A percentile compares a stretch with the other conserved stretches of the same genome.
Evolutionary conservation across 2,888 invertebrate species (phyloP).

Genomic region (Heliconius aoede): DNA sequence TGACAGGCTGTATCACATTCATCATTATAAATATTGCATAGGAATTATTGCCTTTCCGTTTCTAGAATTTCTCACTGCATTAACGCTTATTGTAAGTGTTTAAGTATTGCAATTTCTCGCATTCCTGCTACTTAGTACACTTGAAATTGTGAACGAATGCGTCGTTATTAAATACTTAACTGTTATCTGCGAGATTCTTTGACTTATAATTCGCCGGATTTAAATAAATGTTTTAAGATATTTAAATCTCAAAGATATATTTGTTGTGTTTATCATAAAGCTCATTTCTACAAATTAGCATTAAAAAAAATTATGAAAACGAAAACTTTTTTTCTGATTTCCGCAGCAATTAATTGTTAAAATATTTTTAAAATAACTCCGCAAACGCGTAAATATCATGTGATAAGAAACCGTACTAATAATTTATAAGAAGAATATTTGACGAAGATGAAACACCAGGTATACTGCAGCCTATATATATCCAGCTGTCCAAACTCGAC

Average conservation of each 20-base stretch:
- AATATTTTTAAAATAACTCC: neutral
- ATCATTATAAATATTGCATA: neutral
- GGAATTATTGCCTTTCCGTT: neutral
- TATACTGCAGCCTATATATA: constrained; percentile 5
- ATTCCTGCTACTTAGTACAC: constrained; percentile 12
- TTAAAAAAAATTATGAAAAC: neutral
- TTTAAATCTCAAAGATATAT: neutral
- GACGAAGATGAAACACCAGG: neutral
- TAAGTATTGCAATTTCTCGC: constrained; percentile 16
- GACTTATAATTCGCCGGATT: neutral
- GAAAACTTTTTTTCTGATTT: neutral
- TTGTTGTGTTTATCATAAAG: neutral
- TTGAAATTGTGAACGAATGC: constrained; percentile 17
- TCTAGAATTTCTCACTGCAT: neutral
- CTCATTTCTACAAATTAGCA: neutral
- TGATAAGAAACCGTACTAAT: neutral
- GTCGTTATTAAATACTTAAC: constrained; percentile 20
- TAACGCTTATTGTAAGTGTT: constrained; percentile 10
- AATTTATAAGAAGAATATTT: constrained; percentile 5
- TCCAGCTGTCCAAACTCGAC: constrained; percentile 15
- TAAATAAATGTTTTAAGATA: neutral
- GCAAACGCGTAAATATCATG: neutral
- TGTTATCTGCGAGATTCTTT: constrained; percentile 5
- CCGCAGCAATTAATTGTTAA: neutral
- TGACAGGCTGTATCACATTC: neutral